phyloP scores from a whole-genome alignment of 1,140 invertebrate genomes.

The Drosophila watanabei region DNA sequence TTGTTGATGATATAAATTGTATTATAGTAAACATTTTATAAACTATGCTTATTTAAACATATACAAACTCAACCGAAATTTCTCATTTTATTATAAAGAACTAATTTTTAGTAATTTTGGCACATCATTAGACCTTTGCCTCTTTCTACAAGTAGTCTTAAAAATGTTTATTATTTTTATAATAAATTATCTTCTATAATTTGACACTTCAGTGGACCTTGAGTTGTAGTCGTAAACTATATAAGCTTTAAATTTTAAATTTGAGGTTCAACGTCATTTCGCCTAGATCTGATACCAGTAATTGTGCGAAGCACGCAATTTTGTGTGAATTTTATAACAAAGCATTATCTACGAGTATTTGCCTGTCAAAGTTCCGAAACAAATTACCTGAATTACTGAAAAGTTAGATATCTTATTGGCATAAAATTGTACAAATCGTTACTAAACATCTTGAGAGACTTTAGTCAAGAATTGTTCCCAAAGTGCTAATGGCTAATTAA shows the following conservation, averaged over 20 bases:
- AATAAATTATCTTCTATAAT: conserved; percentile 1
- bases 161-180: not conserved
- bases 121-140: not conserved
- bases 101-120: not conserved
- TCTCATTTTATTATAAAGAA: not conserved
- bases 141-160: not conserved
- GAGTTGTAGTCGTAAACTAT: not conserved
- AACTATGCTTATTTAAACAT: not conserved
- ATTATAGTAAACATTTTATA: too few relatives aligned
- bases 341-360: conserved; percentile 12
- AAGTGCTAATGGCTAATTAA: conserved; percentile 21
- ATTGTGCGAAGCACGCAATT: conserved; percentile 42
- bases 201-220: conserved; percentile 21
- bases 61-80: too few relatives aligned
- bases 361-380: conserved; percentile 13
- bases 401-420: not conserved
- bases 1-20: not conserved
- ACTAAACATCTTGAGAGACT: not conserved
- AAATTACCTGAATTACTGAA: conserved; percentile 17
- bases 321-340: conserved; percentile 54
- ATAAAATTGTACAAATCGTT: conserved; percentile 4
- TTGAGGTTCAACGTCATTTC: conserved; percentile 8
- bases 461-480: conserved; percentile 2
- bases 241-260: conserved; percentile 30
- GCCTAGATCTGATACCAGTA: conserved; percentile 9